Evolutionary conservation across 1,140 invertebrate genomes (phyloP).

Genomic region (Dreissena polymorpha): DNA sequence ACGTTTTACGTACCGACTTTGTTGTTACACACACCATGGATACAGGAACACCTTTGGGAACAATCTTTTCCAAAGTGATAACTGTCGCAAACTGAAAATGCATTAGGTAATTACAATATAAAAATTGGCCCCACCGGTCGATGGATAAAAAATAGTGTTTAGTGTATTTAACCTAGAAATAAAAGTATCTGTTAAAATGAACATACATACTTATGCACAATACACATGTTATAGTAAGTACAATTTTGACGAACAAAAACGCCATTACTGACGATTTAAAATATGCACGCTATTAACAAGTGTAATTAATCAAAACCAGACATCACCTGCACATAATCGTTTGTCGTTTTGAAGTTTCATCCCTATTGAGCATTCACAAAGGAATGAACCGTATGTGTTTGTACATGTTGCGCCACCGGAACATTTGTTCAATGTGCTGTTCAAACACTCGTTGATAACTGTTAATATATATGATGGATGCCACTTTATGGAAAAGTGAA

Average conservation of each 20-base stretch:
- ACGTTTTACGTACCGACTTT: not conserved
- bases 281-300: not conserved
- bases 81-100: conserved; percentile 17
- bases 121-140: not conserved
- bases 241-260: too few relatives aligned
- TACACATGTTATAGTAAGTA: not conserved
- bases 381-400: conserved; percentile 35
- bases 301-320: not conserved
- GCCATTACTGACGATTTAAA: not conserved
- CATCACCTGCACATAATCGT: conserved; percentile 26
- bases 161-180: not conserved
- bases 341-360: conserved; percentile 25
- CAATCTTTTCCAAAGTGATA: conserved; percentile 35
- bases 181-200: not conserved
- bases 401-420: conserved; percentile 7
- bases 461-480: not conserved
- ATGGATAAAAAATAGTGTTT: not conserved
- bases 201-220: conserved; percentile 4
- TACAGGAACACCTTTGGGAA: conserved; percentile 16
- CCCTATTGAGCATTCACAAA: conserved; percentile 36
- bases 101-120: not conserved
- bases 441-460: conserved; percentile 30
- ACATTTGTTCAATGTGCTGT: not conserved
- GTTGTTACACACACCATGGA: not conserved
- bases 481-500: too few relatives aligned